Base-by-base conservation (phyloP, 2,888 invertebrate genomes). In the Apamea monoglypha region DNA sequence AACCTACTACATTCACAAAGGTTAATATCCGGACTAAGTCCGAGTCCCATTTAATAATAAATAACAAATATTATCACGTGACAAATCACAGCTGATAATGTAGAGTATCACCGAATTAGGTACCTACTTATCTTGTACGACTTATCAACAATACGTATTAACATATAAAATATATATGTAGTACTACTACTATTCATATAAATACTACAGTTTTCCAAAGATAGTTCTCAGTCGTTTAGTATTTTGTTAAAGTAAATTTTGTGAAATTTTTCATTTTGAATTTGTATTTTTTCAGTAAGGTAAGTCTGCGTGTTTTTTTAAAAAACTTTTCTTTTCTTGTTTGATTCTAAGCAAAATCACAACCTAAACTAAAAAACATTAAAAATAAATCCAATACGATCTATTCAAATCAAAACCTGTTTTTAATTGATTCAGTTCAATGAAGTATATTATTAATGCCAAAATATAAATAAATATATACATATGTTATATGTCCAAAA, bases 71-170 rank as follows among this genome's bases (percentile, higher is more conserved):
- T 61, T 29, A 74, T 74, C 74, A 78, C 32, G 50, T 66, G 66
- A 69, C 66, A 69, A 85, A 85, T 85, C 80, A 85, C 47, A 14
- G 64, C 66, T 59, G 80, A 72, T 85, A 83, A 53, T 25, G 29
- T 61, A 14, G 16, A 63, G 14, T 83, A 85, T 83, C 77, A 76
- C 75, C 67, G 50, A 85, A 77, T 80, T 59, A 74, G 73, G 79
- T 59, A 74, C 29, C 59, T 83, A 79, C 36, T 74, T 83, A 85
- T 83, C 85, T 77, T 40, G 61, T 75, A 74, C 47, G 82, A 79
- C 44, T 84, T 74, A 85, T 85, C 82, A 71, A 69, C 7, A 73
- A 63, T 21, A 32, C 32, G n/a, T n/a, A 77, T 64, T 76, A 36
- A 36, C 53, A 63, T 69, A 80, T 50, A n/a, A n/a, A n/a, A 36